These are phyloP conservation scores for Rhabdomys pumilio DNA, from an alignment of 2,797 vertebrate genomes.

Conservation along the genomic window DNA sequence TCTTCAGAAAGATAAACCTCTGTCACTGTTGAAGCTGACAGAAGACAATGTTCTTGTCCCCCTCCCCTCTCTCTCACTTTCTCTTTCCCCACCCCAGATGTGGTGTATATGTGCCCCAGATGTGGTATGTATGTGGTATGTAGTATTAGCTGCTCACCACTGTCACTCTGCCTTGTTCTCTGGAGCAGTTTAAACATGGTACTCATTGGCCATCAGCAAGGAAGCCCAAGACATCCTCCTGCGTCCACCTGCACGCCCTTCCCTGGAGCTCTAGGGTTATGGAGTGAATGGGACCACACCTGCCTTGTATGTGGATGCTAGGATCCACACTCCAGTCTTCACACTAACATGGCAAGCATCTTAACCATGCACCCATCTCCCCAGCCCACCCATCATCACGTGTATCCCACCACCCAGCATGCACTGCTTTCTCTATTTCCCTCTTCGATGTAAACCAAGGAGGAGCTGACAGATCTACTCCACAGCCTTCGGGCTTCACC, in stretches of 20 bases:
- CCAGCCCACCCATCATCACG: background rate
- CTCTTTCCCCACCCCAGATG: background rate
- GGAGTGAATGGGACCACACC: background rate
- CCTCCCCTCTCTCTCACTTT: background rate
- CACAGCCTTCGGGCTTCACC: background rate
- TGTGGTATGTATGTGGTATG: background rate
- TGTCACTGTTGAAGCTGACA: background rate
- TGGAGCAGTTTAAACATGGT: background rate
- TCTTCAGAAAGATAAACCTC: background rate
- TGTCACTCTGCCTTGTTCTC: background rate
- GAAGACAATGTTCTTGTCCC: background rate
- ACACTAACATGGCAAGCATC: background rate
- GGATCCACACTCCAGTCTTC: background rate
- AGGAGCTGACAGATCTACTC: background rate
- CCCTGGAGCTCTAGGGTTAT: no score
- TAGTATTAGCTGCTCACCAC: background rate
- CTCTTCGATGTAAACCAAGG: background rate
- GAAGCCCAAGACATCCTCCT: background rate
- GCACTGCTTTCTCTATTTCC: slow-evolving; percentile 41
- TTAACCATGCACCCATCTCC: background rate
- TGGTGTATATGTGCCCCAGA: background rate
- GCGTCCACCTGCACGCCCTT: background rate
- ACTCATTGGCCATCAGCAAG: no score
- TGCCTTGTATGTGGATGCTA: background rate
- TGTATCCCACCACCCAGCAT: background rate